These are phyloP conservation scores for Cerceris ruficornis DNA, from an alignment of 2,888 invertebrate genomes.

Conservation along the genomic window DNA sequence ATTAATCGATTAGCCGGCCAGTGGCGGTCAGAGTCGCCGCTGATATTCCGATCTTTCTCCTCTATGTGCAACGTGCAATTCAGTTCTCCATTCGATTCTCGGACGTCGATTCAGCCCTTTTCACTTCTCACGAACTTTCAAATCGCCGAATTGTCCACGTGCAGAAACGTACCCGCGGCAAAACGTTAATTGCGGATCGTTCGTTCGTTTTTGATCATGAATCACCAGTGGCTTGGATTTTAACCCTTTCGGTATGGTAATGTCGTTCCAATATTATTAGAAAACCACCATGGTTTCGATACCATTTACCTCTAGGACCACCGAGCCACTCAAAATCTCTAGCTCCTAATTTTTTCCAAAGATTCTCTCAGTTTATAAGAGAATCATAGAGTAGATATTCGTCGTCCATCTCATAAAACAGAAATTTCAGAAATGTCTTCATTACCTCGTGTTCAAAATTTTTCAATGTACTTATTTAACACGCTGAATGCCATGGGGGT, in stretches of 20 bases:
- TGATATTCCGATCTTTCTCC: neutral
- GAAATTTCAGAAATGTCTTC: too few species aligned
- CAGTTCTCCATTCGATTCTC: constrained; percentile 5
- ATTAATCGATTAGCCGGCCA: constrained; percentile 19
- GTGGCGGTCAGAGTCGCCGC: neutral
- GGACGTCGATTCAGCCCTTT: constrained; percentile 21
- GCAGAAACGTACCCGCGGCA: constrained; percentile 12
- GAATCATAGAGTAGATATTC: too few species aligned
- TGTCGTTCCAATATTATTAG: too few species aligned
- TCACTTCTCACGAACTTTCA: constrained; percentile 28
- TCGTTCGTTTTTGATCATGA: constrained; percentile 27
- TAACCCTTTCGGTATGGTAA: neutral
- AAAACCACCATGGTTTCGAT: too few species aligned
- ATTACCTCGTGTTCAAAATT: too few species aligned
- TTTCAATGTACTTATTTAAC: too few species aligned
- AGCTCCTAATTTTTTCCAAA: too few species aligned
- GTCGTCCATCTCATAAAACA: too few species aligned
- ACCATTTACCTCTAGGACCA: too few species aligned
- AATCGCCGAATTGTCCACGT: constrained; percentile 23
- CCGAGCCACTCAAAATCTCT: too few species aligned
- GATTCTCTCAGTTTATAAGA: too few species aligned
- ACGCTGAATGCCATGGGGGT: too few species aligned
- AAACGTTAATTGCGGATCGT: constrained; percentile 30
- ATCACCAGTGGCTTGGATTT: neutral
- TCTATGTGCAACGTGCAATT: constrained; percentile 16